These are phyloP conservation scores for Tetanocera ferruginea DNA, from an alignment of 2,888 invertebrate genomes.

Conservation along the genomic window DNA sequence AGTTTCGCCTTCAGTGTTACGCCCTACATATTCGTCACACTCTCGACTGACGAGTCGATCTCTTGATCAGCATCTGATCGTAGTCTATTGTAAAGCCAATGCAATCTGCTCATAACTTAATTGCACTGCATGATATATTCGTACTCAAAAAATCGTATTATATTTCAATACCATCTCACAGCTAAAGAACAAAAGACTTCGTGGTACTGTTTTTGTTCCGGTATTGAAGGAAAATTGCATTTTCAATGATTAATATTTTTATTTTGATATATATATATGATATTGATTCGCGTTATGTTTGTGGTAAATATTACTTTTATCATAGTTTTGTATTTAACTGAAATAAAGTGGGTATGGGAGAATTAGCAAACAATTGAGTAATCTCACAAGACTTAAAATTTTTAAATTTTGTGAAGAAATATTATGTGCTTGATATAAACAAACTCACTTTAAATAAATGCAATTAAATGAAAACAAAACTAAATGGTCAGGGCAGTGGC, in stretches of 20 bases:
- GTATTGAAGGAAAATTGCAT: neutral
- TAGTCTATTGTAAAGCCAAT: neutral
- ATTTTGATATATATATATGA: too few relatives aligned
- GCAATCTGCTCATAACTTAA: conserved; percentile 18
- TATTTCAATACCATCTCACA: conserved; percentile 7
- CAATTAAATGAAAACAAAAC: too few relatives aligned
- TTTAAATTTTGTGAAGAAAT: too few relatives aligned
- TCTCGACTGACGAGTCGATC: neutral
- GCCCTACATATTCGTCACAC: conserved; percentile 13
- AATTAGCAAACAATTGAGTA: too few relatives aligned
- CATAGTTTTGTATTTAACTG: too few relatives aligned
- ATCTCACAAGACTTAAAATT: too few relatives aligned
- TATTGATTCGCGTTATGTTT: too few relatives aligned
- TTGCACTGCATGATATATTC: neutral
- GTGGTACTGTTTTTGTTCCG: neutral
- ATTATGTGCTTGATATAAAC: too few relatives aligned
- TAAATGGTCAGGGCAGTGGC: too few relatives aligned
- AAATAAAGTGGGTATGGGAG: too few relatives aligned
- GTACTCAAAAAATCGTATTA: neutral
- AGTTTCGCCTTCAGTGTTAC: conserved; percentile 31
- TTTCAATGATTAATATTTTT: neutral
- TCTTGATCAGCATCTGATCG: conserved; percentile 5
- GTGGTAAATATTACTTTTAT: too few relatives aligned
- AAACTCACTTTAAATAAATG: too few relatives aligned
- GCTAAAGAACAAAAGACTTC: neutral